A percentile compares a stretch with the other conserved stretches of the same genome.
Conservation (phyloP, 1,140 invertebrate species). For the Riptortus pedestris region DNA sequence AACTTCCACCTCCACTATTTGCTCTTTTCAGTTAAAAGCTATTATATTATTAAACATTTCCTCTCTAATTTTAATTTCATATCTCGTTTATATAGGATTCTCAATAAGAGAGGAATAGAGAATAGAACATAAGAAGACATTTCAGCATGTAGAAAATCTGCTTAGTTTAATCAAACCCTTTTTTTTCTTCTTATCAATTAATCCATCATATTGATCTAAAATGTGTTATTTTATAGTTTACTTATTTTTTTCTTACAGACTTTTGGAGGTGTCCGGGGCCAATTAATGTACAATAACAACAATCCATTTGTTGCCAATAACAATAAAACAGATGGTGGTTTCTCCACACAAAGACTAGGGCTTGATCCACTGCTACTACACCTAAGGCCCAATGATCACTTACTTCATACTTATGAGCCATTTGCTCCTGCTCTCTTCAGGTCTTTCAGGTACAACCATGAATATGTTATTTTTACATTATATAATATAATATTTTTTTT, state of each 20-base stretch:
- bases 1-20: too few species aligned
- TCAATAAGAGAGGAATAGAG: too few species aligned
- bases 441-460: conserved; percentile 19
- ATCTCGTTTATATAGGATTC: too few species aligned
- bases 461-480: not conserved
- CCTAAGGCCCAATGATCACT: conserved; percentile 16
- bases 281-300: conserved; percentile 22
- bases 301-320: conserved; percentile 25
- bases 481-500: not conserved
- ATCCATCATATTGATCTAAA: too few species aligned
- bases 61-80: too few species aligned
- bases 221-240: too few species aligned
- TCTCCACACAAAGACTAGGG: not conserved
- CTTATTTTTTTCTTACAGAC: conserved; percentile 3
- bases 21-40: too few species aligned
- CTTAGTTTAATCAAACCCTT: too few species aligned
- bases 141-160: too few species aligned
- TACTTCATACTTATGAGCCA: conserved; percentile 24
- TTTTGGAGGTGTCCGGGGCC: conserved; percentile 1
- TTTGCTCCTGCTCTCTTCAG: conserved; percentile 22
- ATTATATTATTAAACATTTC: too few species aligned
- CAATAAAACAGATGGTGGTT: conserved; percentile 10
- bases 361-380: not conserved
- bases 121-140: too few species aligned
- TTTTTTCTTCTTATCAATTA: too few species aligned